These are phyloP conservation scores for Trissolcus japonicus DNA, from an alignment of 2,888 invertebrate species.

Conservation along the genomic window DNA sequence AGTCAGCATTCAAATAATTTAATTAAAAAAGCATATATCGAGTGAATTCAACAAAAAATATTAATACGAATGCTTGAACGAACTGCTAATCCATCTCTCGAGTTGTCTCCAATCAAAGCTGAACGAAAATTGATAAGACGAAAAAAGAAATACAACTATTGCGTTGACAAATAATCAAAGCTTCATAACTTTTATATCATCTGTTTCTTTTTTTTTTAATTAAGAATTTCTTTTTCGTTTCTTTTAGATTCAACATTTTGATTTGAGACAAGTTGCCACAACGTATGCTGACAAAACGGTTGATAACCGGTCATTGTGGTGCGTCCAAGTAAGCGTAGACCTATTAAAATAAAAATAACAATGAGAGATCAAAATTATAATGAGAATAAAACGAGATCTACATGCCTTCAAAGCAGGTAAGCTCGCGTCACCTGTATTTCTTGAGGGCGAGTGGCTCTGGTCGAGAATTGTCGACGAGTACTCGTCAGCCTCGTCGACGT, in stretches of 20 bases:
- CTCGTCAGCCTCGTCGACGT: conserved; percentile 79
- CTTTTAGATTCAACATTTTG: background rate
- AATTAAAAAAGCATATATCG: conserved; percentile 13
- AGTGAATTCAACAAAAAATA: no score
- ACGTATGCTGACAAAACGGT: conserved; percentile 11
- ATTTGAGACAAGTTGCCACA: background rate
- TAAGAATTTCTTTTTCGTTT: background rate
- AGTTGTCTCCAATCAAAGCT: no score
- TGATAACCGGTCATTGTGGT: conserved; percentile 18
- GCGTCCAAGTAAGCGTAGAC: conserved; percentile 61
- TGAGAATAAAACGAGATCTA: conserved; percentile 47
- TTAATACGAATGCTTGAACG: no score
- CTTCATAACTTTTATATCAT: background rate
- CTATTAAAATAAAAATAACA: conserved; percentile 14
- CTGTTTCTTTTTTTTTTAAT: conserved; percentile 15
- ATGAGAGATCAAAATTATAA: conserved; percentile 5
- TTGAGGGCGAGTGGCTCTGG: conserved; percentile 77
- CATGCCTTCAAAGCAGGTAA: conserved; percentile 59
- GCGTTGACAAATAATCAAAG: background rate
- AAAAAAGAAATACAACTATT: no score
- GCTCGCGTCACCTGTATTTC: conserved; percentile 78
- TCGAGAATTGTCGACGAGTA: conserved; percentile 78
- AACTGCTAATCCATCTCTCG: no score
- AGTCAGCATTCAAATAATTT: conserved; percentile 19
- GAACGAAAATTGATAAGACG: no score